Conservation (phyloP, 2,113 vertebrate species). For the Gymnogyps californianus region DNA sequence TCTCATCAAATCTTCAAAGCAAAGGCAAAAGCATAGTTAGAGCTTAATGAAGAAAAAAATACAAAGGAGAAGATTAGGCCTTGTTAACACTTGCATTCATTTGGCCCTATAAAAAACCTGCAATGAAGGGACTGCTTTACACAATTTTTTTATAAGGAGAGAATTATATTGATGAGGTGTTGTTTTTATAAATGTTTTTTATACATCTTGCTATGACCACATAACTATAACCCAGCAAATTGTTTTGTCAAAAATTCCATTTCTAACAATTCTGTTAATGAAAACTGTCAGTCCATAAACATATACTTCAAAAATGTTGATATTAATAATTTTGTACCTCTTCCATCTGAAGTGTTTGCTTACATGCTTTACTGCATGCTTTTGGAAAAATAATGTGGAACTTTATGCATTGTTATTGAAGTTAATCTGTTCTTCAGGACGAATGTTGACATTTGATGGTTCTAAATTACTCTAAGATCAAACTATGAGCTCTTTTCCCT, state of each 20-base stretch:
- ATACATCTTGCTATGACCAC: constrained; percentile 1
- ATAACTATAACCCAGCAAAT: constrained; percentile 54
- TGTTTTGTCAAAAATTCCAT: constrained; percentile 65
- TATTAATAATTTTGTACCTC: constrained; percentile 37
- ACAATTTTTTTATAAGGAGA: constrained; percentile 24
- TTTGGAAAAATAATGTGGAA: constrained; percentile 44
- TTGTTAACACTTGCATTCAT: constrained; percentile 85
- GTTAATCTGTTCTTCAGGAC: constrained; percentile 7
- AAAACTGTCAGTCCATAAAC: constrained; percentile 65
- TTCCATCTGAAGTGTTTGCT: constrained; percentile 18
- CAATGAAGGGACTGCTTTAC: constrained; percentile 11
- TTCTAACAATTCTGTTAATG: constrained; percentile 55
- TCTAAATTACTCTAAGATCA: constrained; percentile 22
- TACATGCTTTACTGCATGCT: background rate
- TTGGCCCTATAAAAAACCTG: constrained; percentile 63
- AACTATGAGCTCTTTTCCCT: background rate
- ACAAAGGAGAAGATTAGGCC: constrained; percentile 86
- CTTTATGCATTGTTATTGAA: constrained; percentile 26
- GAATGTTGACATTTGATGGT: constrained; percentile 24
- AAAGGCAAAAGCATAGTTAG: constrained; percentile 67
- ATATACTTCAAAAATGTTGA: constrained; percentile 47
- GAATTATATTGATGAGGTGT: constrained; percentile 36
- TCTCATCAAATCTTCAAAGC: constrained; percentile 83
- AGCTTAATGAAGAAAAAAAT: constrained; percentile 86
- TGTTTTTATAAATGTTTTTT: constrained; percentile 50